Base-by-base conservation (phyloP, 30 jellyfish, hydroid and myxozoan genomes). In the Pseudorhiza aurosa region DNA sequence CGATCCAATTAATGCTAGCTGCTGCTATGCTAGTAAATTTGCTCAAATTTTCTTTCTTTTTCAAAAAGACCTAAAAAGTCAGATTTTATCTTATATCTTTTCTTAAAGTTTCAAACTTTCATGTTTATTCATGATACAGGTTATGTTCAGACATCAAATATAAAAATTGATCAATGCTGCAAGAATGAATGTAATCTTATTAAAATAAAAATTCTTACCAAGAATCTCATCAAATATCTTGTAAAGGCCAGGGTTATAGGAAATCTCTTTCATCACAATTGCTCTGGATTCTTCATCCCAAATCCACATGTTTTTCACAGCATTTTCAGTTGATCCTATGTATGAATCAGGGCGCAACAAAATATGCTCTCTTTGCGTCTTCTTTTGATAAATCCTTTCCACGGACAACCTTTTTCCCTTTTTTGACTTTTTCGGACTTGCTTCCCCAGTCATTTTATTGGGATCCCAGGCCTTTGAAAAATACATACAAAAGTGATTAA, bases 291-390 rank as follows among this genome's bases (percentile, higher is more conserved):
- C 90, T 1, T 89, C 97, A 75, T 95, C 95, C 97, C 96, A 90
- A 4, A 95, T 65, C 99, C 99, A 95, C 99, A 95, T 95, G 72
- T 24, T 78, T 60, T 95, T 97, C 8, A 31, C 42, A 2, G 85
- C 85, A n/a, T 95, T 86, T 58, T 90, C 97, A 40, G 95, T 78
- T 12, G 99, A 89, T 35, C 99, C 99, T 73, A 95, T 87, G 78
- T 95, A 95, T 3, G 99, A 77, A 74, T 95, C 99, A 14, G 99
- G 99, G 24, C 99, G 98, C 28, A 89, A 88, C 21, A 95, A 62
- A 36, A 95, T 95, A 58, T 95, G 99, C 29, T 95, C 99, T 25
- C 96, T 51, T 69, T 89, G 99, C 17, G 99, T 82, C 43, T 95
- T 95, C 89, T 95, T 95, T 57, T 95, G 99, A 59, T 95, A 95